phyloP scores from a whole-genome alignment of 2,797 vertebrate species.

The Dendrocincla tyrannina region DNA sequence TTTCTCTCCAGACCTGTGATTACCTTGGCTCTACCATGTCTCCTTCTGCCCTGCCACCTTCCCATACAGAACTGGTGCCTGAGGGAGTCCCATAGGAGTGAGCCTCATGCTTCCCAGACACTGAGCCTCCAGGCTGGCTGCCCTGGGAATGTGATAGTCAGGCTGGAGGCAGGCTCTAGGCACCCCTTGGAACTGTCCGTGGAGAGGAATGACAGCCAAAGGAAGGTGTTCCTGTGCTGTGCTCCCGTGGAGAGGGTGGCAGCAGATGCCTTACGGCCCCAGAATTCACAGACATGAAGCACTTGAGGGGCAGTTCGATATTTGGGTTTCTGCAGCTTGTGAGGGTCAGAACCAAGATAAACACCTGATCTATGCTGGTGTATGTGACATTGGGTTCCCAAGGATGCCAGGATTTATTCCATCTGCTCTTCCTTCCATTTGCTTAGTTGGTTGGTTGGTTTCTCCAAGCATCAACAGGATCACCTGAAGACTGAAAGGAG shows the following conservation, averaged over 20 bases:
- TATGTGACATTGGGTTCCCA: fast-evolving
- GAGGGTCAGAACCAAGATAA: fast-evolving
- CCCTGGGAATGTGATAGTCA: fast-evolving
- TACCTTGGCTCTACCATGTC: fast-evolving
- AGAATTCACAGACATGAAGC: neutral
- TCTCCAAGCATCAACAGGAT: neutral
- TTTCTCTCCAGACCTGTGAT: neutral
- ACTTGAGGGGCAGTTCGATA: fast-evolving
- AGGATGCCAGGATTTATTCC: neutral
- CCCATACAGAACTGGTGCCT: fast-evolving
- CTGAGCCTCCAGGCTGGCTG: neutral
- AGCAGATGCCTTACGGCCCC: neutral
- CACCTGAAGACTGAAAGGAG: constrained; percentile 22
- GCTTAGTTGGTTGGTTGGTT: neutral
- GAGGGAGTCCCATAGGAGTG: fast-evolving
- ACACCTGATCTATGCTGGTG: fast-evolving
- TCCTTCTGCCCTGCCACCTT: neutral
- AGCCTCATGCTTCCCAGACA: fast-evolving
- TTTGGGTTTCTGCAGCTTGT: neutral
- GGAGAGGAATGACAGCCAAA: neutral
- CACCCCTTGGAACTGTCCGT: fast-evolving
- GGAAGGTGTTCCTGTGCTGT: fast-evolving
- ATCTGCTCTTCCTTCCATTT: neutral
- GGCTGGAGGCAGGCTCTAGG: neutral
- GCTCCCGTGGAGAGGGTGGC: too few species aligned